Conservation (phyloP, 2,888 invertebrate species). For the Piscicola geometra region DNA sequence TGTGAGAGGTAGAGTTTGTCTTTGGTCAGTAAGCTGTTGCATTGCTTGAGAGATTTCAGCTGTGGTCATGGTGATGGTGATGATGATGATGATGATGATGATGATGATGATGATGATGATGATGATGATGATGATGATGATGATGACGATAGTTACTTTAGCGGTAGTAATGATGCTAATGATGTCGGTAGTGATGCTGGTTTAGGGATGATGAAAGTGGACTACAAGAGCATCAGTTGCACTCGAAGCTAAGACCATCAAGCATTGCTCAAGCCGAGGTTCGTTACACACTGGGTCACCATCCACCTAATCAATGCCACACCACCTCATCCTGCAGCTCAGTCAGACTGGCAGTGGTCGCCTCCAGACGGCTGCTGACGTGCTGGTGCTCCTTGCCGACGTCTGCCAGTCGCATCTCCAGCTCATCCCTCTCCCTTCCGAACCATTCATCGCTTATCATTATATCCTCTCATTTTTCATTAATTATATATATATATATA, state of each 20-base stretch:
- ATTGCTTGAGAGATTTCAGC: not conserved
- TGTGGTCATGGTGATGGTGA: slow-evolving; percentile 37
- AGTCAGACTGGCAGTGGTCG: not conserved
- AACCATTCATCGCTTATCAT: too few species aligned
- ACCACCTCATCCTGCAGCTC: not conserved
- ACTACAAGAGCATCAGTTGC: too few species aligned
- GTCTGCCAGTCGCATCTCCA: not conserved
- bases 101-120: slow-evolving; percentile 26
- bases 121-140: slow-evolving; percentile 26
- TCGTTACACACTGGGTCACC: too few species aligned
- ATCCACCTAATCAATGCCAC: too few species aligned
- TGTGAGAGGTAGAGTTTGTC: slow-evolving; percentile 1
- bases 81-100: slow-evolving; percentile 26
- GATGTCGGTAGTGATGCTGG: too few species aligned
- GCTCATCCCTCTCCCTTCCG: not conserved
- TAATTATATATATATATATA: too few species aligned
- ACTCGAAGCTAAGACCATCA: too few species aligned
- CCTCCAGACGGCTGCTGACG: not conserved
- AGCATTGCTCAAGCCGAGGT: too few species aligned
- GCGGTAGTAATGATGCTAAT: too few species aligned
- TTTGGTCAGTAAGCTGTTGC: not conserved
- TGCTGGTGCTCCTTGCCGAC: not conserved
- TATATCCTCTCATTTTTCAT: too few species aligned
- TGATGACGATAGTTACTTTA: slow-evolving; percentile 9
- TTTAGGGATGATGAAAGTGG: too few species aligned